phyloP scores from a whole-genome alignment of 2,888 invertebrate species.

The Ephialtes manifestator region DNA sequence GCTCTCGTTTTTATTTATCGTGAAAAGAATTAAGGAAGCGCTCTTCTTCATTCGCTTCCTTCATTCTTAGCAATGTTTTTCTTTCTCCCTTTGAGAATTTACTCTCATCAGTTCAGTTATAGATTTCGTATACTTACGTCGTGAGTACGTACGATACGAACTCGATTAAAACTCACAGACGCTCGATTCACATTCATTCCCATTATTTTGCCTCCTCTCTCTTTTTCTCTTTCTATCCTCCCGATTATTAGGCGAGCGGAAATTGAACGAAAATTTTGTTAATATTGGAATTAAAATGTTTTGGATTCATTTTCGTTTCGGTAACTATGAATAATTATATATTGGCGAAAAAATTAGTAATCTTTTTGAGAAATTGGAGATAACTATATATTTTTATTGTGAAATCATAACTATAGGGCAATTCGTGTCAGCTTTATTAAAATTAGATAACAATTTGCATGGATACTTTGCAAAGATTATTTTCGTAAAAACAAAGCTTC shows the following conservation, averaged over 20 bases:
- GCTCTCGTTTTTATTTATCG: neutral
- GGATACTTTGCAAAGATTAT: neutral
- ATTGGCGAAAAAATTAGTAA: too few relatives aligned
- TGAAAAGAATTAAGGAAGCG: slow-evolving; percentile 7
- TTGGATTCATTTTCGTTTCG: too few relatives aligned
- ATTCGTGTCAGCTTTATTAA: too few relatives aligned
- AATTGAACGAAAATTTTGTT: neutral
- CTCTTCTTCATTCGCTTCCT: neutral
- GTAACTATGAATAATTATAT: too few relatives aligned
- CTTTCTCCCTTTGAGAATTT: neutral
- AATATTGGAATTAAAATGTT: neutral
- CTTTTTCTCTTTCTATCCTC: neutral
- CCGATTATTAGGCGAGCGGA: slow-evolving; percentile 17
- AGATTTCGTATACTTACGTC: slow-evolving; percentile 76
- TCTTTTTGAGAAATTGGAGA: neutral
- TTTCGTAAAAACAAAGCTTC: neutral
- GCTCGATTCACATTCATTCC: slow-evolving; percentile 47
- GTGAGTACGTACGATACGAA: slow-evolving; percentile 62
- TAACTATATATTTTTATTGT: neutral
- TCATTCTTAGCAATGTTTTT: slow-evolving; percentile 2
- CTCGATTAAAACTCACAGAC: slow-evolving; percentile 45
- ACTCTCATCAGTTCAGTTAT: slow-evolving; percentile 42
- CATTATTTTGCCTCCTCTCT: neutral
- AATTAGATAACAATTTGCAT: neutral
- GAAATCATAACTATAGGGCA: too few relatives aligned